phyloP scores from a whole-genome alignment of 2,888 invertebrate genomes.

The Coleophora deauratella region DNA sequence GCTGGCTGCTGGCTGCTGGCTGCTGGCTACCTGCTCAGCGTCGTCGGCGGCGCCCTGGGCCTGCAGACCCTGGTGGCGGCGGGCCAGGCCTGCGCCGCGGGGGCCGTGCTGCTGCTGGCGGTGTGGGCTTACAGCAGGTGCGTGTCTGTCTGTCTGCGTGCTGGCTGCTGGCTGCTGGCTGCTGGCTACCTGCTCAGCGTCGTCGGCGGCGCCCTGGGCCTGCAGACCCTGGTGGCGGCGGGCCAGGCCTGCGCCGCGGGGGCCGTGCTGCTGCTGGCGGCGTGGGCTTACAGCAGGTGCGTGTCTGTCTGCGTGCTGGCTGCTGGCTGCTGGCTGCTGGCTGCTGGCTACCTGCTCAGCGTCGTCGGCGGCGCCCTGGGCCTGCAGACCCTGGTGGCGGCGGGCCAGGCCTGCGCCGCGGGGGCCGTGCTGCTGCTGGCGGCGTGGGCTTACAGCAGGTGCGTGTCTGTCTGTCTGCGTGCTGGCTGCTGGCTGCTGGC shows the following conservation, averaged over 20 bases:
- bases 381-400: conserved; percentile 82
- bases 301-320: too few relatives aligned
- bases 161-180: too few relatives aligned
- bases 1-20: background rate
- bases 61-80: background rate
- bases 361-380: conserved; percentile 86
- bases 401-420: conserved; percentile 83
- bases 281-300: background rate
- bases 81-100: background rate
- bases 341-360: conserved; percentile 84
- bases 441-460: conserved; percentile 93
- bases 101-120: background rate
- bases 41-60: background rate
- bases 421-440: conserved; percentile 81
- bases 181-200: background rate
- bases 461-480: conserved; percentile 53
- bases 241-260: background rate
- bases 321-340: conserved; percentile 87
- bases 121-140: background rate
- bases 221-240: background rate
- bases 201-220: background rate
- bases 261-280: background rate
- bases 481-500: conserved; percentile 80
- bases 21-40: too few relatives aligned
- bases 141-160: too few relatives aligned